Evolutionary conservation across 2,113 vertebrate species (phyloP).

Genomic region (Chascanopsetta lugubris): DNA sequence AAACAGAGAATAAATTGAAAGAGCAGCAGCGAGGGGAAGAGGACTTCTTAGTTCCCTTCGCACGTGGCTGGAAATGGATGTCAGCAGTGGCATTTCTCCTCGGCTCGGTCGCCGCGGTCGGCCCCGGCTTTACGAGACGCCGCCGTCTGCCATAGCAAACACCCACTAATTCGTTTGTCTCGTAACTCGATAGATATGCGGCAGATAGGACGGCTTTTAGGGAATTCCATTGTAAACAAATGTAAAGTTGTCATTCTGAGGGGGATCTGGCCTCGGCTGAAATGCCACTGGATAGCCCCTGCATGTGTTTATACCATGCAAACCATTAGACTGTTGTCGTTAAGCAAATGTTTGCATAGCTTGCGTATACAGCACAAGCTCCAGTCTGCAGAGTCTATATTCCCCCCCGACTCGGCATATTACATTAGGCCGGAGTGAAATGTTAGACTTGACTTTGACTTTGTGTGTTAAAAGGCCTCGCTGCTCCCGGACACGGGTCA

Average conservation of each 20-base stretch:
- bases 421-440: constrained; percentile 57
- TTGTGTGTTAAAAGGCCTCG: constrained; percentile 13
- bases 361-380: constrained; percentile 48
- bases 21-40: constrained; percentile 48
- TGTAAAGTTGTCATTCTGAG: constrained; percentile 42
- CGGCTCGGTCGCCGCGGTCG: constrained; percentile 44
- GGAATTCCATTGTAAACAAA: constrained; percentile 71
- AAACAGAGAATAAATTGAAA: constrained; percentile 62
- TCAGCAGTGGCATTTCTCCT: constrained; percentile 66
- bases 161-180: constrained; percentile 65
- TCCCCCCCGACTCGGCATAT: constrained; percentile 41
- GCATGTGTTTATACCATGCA: constrained; percentile 57
- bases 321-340: constrained; percentile 58
- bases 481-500: constrained; percentile 5
- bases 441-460: constrained; percentile 16
- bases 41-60: constrained; percentile 63
- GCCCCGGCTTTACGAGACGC: constrained; percentile 48
- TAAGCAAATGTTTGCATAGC: constrained; percentile 39
- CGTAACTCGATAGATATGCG: constrained; percentile 56
- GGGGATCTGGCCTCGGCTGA: constrained; percentile 35
- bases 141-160: constrained; percentile 61
- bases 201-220: constrained; percentile 70
- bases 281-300: constrained; percentile 32
- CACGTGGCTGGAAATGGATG: constrained; percentile 70
- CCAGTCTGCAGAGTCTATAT: constrained; percentile 21